These are phyloP conservation scores for Carcina quercana DNA, from an alignment of 2,888 invertebrate species.

Conservation along the genomic window DNA sequence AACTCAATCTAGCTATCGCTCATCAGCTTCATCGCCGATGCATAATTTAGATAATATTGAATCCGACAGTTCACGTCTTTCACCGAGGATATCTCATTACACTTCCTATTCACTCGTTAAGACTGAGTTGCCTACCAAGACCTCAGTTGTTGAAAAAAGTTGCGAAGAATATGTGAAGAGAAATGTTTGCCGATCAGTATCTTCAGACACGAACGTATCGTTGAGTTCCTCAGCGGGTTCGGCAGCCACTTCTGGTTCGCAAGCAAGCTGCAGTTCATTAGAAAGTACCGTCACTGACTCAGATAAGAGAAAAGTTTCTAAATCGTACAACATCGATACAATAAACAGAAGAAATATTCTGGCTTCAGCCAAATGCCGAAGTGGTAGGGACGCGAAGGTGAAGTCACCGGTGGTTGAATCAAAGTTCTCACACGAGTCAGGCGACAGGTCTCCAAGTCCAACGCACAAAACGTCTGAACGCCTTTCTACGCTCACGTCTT, in stretches of 20 bases:
- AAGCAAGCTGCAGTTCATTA: slow-evolving; percentile 79
- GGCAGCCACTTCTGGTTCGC: slow-evolving; percentile 82
- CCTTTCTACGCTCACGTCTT: slow-evolving; percentile 70
- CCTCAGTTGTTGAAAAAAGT: slow-evolving; percentile 42
- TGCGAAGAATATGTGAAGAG: slow-evolving; percentile 68
- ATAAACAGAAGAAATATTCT: slow-evolving; percentile 91
- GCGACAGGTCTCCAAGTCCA: slow-evolving; percentile 67
- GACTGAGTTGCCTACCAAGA: slow-evolving; percentile 52
- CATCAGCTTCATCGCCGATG: slow-evolving; percentile 84
- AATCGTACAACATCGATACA: slow-evolving; percentile 86
- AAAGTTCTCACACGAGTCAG: slow-evolving; percentile 78
- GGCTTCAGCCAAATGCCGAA: slow-evolving; percentile 89
- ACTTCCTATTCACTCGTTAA: slow-evolving; percentile 56
- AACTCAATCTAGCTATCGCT: slow-evolving; percentile 85
- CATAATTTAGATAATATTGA: slow-evolving; percentile 76
- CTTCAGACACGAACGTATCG: slow-evolving; percentile 83
- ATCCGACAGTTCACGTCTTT: slow-evolving; percentile 68
- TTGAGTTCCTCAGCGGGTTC: slow-evolving; percentile 81
- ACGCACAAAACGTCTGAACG: slow-evolving; percentile 63
- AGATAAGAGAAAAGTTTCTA: slow-evolving; percentile 80
- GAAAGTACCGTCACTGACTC: slow-evolving; percentile 78
- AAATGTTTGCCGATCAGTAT: slow-evolving; percentile 78
- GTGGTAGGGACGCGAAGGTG: slow-evolving; percentile 83
- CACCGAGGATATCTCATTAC: slow-evolving; percentile 59
- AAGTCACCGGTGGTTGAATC: slow-evolving; percentile 83